Conservation (phyloP, 1,140 invertebrate species). For the Drepana arcuata region DNA sequence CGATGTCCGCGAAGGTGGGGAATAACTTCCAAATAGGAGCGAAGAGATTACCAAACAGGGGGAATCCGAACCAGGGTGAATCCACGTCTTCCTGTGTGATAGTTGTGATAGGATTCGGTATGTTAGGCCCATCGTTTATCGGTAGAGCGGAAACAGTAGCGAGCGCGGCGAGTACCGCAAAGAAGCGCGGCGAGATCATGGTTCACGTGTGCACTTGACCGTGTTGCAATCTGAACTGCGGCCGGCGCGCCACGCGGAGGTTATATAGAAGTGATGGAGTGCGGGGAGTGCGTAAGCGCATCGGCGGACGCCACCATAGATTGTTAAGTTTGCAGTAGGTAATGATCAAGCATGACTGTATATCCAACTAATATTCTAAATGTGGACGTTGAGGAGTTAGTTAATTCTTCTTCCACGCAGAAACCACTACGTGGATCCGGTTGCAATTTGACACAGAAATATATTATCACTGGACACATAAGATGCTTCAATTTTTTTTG, state of each 20-base stretch:
- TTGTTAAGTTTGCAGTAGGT: no score
- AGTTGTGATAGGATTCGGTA: slow-evolving; percentile 33
- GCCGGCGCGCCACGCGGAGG: slow-evolving; percentile 41
- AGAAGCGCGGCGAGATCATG: slow-evolving; percentile 46
- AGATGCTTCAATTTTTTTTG: no score
- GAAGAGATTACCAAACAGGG: slow-evolving; percentile 41
- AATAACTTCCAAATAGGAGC: slow-evolving; percentile 45
- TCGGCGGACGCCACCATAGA: slow-evolving; percentile 32
- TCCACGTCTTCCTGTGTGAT: slow-evolving; percentile 40
- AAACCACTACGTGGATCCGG: no score
- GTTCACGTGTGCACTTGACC: slow-evolving; percentile 32
- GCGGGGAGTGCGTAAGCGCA: slow-evolving; percentile 41
- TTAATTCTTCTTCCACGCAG: no score
- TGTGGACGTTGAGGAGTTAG: no score
- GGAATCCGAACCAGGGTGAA: slow-evolving; percentile 50
- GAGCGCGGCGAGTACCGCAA: slow-evolving; percentile 33
- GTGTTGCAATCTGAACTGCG: slow-evolving; percentile 42
- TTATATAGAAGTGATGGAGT: slow-evolving; percentile 52
- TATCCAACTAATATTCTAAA: no score
- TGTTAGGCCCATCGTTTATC: slow-evolving; percentile 23
- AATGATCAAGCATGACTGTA: no score
- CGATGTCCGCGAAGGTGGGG: slow-evolving; percentile 49
- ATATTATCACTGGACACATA: no score
- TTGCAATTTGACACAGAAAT: no score
- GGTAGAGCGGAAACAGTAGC: slow-evolving; percentile 38